Conservation (phyloP, 1,140 invertebrate species). For the Pantala flavescens region DNA sequence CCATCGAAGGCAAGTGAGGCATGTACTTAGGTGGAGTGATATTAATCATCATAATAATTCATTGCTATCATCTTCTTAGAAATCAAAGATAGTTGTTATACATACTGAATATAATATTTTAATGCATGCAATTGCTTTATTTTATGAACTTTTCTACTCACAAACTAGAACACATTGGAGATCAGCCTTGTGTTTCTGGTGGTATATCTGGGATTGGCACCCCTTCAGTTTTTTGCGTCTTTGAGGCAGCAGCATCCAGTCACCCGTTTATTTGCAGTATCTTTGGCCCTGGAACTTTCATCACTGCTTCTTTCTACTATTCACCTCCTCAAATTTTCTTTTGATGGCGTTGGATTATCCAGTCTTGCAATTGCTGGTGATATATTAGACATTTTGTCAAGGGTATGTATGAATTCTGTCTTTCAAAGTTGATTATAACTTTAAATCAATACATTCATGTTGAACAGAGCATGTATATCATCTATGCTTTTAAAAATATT, state of each 20-base stretch:
- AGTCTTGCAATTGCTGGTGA: slow-evolving; percentile 75
- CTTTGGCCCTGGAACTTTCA: slow-evolving; percentile 72
- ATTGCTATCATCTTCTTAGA: no score
- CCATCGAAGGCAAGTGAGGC: no score
- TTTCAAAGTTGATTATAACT: slow-evolving; percentile 16
- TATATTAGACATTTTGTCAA: slow-evolving; percentile 80
- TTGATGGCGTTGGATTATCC: slow-evolving; percentile 76
- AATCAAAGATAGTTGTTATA: no score
- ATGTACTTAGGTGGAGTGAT: no score
- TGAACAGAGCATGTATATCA: no score
- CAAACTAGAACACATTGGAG: slow-evolving; percentile 70
- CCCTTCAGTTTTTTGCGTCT: slow-evolving; percentile 82
- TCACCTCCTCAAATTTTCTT: slow-evolving; percentile 81
- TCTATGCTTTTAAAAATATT: no score
- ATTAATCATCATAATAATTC: no score
- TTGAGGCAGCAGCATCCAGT: slow-evolving; percentile 78
- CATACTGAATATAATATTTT: no score
- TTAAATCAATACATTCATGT: not conserved
- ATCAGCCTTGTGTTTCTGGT: slow-evolving; percentile 82
- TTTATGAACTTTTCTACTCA: no score
- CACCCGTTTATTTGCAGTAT: slow-evolving; percentile 81
- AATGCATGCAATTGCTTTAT: no score
- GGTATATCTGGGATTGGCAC: slow-evolving; percentile 75
- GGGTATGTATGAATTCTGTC: slow-evolving; percentile 53
- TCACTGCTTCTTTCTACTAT: slow-evolving; percentile 76